A percentile compares a stretch with the other conserved stretches of the same genome.
phyloP scores from a whole-genome alignment of 2,113 vertebrate species.

The Casuarius casuarius region DNA sequence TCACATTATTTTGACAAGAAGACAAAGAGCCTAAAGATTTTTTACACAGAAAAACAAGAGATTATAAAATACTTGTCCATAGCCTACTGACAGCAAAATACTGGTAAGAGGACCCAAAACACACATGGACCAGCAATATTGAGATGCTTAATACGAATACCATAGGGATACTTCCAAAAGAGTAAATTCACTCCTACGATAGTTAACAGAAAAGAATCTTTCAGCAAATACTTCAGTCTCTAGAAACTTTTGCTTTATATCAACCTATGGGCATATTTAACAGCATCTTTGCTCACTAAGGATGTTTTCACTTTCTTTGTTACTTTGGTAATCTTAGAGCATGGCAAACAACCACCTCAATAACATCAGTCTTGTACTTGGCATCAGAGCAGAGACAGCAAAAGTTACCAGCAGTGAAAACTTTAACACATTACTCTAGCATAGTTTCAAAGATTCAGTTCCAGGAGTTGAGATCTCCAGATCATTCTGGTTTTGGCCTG shows the following conservation, averaged over 20 bases:
- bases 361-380: neutral
- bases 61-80: neutral
- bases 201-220: neutral
- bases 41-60: neutral
- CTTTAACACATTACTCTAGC: neutral
- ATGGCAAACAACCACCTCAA: neutral
- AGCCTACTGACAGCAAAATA: neutral
- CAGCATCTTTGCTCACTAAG: no score
- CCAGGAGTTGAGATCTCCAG: neutral
- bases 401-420: neutral
- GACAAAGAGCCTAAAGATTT: neutral
- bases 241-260: neutral
- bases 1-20: neutral
- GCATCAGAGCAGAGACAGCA: neutral
- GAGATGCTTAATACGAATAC: neutral
- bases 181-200: neutral
- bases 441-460: neutral
- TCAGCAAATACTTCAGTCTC: no score
- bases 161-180: neutral
- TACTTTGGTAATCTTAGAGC: neutral
- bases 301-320: neutral
- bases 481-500: neutral
- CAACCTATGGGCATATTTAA: no score
- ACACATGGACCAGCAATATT: neutral
- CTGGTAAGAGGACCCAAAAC: neutral